phyloP scores from a whole-genome alignment of 2,888 invertebrate species.

The Luffia ferchaultella region DNA sequence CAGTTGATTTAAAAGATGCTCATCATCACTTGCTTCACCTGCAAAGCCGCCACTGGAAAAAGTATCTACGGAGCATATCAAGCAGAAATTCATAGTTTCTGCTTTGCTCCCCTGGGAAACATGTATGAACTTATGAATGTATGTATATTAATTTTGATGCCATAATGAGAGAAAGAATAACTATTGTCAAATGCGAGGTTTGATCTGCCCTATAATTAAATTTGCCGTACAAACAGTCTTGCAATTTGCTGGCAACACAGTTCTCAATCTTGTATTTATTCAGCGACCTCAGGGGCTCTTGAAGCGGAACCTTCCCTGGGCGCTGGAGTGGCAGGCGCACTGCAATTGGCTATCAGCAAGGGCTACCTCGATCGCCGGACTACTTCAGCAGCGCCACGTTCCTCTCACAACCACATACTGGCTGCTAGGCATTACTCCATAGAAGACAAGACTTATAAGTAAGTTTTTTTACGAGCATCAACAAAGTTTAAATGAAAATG shows the following conservation, averaged over 20 bases:
- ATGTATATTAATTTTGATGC: too few species aligned
- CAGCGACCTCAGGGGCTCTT: conserved; percentile 65
- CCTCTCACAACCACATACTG: conserved; percentile 35
- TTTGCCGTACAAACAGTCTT: neutral
- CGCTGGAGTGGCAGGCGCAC: conserved; percentile 90
- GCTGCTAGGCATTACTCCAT: conserved; percentile 26
- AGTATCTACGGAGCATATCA: too few species aligned
- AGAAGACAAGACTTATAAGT: conserved; percentile 68
- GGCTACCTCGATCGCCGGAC: conserved; percentile 90
- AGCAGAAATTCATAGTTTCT: too few species aligned
- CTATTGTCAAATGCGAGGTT: neutral
- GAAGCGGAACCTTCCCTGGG: conserved; percentile 94
- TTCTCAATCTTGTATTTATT: too few species aligned
- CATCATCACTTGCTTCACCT: too few species aligned
- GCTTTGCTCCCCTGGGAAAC: too few species aligned
- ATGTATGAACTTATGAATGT: too few species aligned
- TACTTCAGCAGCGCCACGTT: conserved; percentile 71
- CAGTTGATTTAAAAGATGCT: too few species aligned
- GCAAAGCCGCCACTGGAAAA: too few species aligned
- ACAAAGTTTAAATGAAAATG: too few species aligned
- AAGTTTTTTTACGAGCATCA: too few species aligned
- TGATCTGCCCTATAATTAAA: neutral
- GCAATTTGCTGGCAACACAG: too few species aligned
- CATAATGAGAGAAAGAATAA: neutral
- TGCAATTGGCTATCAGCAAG: conserved; percentile 91